Conservation (phyloP, 2,888 invertebrate species). For the Cantharis flavilabris region DNA sequence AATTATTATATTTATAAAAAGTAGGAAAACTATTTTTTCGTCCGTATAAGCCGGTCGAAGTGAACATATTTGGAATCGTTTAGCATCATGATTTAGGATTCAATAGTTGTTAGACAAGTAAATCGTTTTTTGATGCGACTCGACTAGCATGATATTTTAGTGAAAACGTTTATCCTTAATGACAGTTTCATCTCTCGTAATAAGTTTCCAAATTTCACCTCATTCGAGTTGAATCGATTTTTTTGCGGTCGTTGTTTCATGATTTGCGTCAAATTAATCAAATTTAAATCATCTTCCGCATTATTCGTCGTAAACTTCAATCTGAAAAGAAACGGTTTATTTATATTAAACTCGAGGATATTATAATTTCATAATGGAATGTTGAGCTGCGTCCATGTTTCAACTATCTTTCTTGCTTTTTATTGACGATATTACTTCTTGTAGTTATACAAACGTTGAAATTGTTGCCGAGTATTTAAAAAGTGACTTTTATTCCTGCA, state of each 20-base stretch:
- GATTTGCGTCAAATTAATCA: neutral
- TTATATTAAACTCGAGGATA: neutral
- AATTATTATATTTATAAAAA: neutral
- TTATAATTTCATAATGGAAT: neutral
- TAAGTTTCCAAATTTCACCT: slow-evolving; percentile 33
- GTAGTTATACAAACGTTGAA: neutral
- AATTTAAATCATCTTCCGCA: neutral
- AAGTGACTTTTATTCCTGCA: neutral
- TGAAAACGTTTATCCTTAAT: slow-evolving; percentile 14
- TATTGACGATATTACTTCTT: neutral
- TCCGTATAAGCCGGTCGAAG: neutral
- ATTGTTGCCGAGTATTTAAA: neutral
- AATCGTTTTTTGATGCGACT: neutral
- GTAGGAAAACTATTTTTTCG: neutral
- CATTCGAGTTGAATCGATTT: slow-evolving; percentile 23
- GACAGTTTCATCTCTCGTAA: slow-evolving; percentile 23
- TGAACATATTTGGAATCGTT: neutral
- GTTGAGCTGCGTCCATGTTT: neutral
- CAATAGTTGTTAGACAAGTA: neutral
- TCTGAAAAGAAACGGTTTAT: neutral
- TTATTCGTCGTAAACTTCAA: neutral
- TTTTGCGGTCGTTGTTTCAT: neutral
- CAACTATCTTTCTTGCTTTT: neutral
- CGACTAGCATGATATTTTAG: neutral
- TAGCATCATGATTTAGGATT: neutral